Conservation (phyloP, 37 sponge, comb jelly and placozoan genomes). For the Dysidea cf. avara region DNA sequence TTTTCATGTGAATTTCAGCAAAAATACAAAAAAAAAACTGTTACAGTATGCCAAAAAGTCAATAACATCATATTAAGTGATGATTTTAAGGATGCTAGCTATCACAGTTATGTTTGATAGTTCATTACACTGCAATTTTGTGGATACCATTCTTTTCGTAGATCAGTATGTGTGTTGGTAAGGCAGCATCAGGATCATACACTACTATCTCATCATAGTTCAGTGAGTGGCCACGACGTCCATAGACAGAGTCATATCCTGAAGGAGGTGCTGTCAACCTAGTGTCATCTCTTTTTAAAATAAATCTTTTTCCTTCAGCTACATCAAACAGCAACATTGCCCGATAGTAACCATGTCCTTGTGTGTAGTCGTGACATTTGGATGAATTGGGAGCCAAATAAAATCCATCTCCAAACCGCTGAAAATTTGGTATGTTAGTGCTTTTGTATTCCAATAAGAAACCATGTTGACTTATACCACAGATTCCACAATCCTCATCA, state of each 20-base stretch:
- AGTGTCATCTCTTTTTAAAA: conserved; percentile 16
- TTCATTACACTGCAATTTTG: conserved; percentile 44
- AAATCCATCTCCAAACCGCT: conserved; percentile 71
- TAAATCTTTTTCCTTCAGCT: conserved; percentile 57
- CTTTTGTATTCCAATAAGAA: conserved; percentile 33
- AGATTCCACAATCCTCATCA: conserved; percentile 50
- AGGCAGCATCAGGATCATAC: conserved; percentile 36
- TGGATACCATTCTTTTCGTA: conserved; percentile 58
- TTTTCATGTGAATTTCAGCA: too few relatives aligned
- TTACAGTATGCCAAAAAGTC: too few relatives aligned
- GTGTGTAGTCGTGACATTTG: too few relatives aligned
- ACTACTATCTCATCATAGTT: conserved; percentile 69
- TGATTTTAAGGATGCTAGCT: too few relatives aligned
- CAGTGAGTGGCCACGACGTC: conserved; percentile 19
- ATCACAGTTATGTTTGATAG: too few relatives aligned
- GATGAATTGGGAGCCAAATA: conserved; percentile 77
- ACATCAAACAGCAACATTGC: conserved; percentile 73
- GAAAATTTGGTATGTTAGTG: conserved; percentile 31
- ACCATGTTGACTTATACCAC: conserved; percentile 57
- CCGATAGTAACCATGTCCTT: conserved; percentile 37
- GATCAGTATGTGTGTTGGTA: conserved; percentile 66
- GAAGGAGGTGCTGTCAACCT: conserved; percentile 43
- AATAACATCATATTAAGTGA: too few relatives aligned
- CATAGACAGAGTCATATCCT: conserved; percentile 62
- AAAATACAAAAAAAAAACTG: too few relatives aligned